A percentile compares a stretch with the other conserved stretches of the same genome.
Evolutionary conservation across 2,113 vertebrate genomes (phyloP).

Genomic region (Myotis yumanensis): DNA sequence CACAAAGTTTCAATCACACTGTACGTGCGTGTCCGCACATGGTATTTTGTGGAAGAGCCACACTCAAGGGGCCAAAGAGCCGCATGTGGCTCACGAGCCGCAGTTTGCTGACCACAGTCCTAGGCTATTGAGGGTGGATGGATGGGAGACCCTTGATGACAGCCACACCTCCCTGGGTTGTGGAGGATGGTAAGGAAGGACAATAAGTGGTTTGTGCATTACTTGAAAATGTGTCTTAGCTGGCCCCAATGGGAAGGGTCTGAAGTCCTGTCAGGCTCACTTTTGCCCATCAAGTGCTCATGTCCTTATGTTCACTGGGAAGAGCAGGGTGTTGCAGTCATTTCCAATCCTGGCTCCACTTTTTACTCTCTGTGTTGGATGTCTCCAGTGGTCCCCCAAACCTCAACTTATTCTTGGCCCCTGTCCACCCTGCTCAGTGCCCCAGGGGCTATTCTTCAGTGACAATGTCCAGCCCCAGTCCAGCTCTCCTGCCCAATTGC

Average conservation of each 20-base stretch:
- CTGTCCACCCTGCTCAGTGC: not conserved
- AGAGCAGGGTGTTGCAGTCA: not conserved
- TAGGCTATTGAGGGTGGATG: not conserved
- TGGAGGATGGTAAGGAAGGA: not conserved
- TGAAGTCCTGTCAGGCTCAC: not conserved
- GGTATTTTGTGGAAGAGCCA: too few relatives aligned
- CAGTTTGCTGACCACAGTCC: not conserved
- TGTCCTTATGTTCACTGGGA: not conserved
- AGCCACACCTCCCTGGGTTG: not conserved
- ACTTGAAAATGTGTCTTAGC: not conserved
- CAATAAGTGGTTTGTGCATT: not conserved
- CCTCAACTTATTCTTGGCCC: fast-evolving
- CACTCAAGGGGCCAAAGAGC: too few relatives aligned
- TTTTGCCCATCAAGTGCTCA: not conserved
- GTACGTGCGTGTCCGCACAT: too few relatives aligned
- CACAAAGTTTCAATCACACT: too few relatives aligned
- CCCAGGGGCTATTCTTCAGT: not conserved
- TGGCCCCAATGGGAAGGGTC: too few relatives aligned
- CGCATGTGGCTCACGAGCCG: too few relatives aligned
- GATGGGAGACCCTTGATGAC: not conserved
- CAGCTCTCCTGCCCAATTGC: not conserved
- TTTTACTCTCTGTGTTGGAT: not conserved
- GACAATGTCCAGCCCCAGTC: not conserved
- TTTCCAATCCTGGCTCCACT: not conserved
- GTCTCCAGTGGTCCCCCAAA: not conserved